Percentiles rank a stretch among this genome's conserved stretches.
Evolutionary conservation across 2,888 invertebrate species (phyloP).

Genomic region (Cosmia trapezina): DNA sequence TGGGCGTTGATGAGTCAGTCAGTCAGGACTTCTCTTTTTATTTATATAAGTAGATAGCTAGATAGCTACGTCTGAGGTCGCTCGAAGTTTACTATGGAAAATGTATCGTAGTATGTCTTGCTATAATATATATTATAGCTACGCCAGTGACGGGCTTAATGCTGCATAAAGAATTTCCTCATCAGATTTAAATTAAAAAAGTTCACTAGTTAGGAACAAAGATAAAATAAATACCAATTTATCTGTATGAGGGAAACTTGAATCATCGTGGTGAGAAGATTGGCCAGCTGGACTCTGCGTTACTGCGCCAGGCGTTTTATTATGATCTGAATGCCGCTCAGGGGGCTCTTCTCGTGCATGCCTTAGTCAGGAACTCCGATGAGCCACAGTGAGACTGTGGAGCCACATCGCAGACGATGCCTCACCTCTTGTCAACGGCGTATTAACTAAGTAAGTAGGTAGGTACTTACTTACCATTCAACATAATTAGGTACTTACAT

Average conservation of each 20-base stretch:
- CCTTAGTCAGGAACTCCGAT: neutral
- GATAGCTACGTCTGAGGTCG: too few relatives aligned
- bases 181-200: too few relatives aligned
- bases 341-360: neutral
- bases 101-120: too few relatives aligned
- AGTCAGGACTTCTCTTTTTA: too few relatives aligned
- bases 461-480: too few relatives aligned
- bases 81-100: too few relatives aligned
- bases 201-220: neutral
- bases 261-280: neutral
- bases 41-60: too few relatives aligned
- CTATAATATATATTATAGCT: too few relatives aligned
- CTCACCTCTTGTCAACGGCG: neutral
- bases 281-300: neutral
- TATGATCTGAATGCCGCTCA: neutral
- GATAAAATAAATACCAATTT: neutral
- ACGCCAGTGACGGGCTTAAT: too few relatives aligned
- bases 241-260: neutral
- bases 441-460: too few relatives aligned
- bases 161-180: neutral
- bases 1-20: too few relatives aligned
- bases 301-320: neutral
- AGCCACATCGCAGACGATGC: neutral
- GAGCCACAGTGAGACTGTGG: neutral
- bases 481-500: too few relatives aligned